phyloP scores from a whole-genome alignment of 2,888 invertebrate genomes.

The Epinotia nisella region DNA sequence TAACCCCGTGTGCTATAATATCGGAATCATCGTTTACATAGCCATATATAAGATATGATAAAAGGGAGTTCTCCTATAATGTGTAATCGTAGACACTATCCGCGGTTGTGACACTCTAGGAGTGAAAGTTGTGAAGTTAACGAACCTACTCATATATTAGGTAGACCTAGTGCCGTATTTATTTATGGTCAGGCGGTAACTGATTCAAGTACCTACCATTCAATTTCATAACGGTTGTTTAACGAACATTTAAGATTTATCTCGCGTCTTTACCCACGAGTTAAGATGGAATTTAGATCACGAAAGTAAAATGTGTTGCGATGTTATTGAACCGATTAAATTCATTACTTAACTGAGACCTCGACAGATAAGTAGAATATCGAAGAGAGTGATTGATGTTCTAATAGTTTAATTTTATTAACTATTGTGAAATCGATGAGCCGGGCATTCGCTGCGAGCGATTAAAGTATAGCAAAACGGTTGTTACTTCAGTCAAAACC shows the following conservation, averaged over 20 bases:
- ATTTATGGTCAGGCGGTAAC: conserved; percentile 1
- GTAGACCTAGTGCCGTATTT: conserved; percentile 10
- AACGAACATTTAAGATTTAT: conserved; percentile 49
- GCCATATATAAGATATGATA: not conserved
- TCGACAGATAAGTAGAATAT: conserved; percentile 52
- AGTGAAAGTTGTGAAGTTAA: conserved; percentile 35
- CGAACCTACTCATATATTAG: conserved; percentile 5
- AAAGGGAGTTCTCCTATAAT: conserved; percentile 9
- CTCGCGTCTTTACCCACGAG: conserved; percentile 52
- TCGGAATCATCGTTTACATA: no score
- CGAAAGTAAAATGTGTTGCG: conserved; percentile 59
- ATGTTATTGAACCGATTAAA: conserved; percentile 48
- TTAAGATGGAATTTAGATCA: conserved; percentile 56
- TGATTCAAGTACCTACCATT: conserved; percentile 14
- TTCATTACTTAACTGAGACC: conserved; percentile 51
- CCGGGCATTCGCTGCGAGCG: conserved; percentile 19
- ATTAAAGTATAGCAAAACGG: conserved; percentile 25
- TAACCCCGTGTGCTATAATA: no score
- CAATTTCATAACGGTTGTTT: conserved; percentile 52
- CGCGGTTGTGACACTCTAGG: conserved; percentile 27
- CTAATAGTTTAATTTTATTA: conserved; percentile 52
- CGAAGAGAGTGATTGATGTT: conserved; percentile 53
- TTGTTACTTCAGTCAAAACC: not conserved
- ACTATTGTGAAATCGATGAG: conserved; percentile 46
- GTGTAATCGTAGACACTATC: not conserved